Conservation (phyloP, 2,113 vertebrate genomes). For the Tragelaphus scriptus region DNA sequence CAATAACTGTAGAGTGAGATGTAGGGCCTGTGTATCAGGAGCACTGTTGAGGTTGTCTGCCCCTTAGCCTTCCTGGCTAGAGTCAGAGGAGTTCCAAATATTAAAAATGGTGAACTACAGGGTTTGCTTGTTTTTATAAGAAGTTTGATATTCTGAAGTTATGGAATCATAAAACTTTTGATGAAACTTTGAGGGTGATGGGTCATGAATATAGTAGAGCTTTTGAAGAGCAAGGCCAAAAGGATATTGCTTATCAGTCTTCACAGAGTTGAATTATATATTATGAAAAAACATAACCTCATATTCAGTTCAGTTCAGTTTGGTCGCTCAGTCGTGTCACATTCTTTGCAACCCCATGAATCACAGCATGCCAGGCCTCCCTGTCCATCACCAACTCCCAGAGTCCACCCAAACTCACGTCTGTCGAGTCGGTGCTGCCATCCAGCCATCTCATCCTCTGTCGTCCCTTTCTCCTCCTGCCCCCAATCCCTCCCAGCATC, state of each 20-base stretch:
- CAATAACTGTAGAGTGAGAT: not conserved
- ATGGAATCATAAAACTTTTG: not conserved
- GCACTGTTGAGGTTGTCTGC: not conserved
- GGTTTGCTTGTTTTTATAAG: not conserved
- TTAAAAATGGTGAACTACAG: not conserved
- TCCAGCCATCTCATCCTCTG: too few species aligned
- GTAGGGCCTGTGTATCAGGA: not conserved
- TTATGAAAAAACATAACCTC: not conserved
- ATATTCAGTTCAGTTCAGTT: not conserved
- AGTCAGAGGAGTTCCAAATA: not conserved
- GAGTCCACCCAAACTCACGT: too few species aligned
- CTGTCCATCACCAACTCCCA: too few species aligned
- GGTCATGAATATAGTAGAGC: not conserved
- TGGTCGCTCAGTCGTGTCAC: too few species aligned
- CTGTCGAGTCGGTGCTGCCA: too few species aligned
- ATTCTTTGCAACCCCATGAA: too few species aligned
- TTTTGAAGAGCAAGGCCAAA: not conserved
- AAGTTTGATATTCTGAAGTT: constrained; percentile 11
- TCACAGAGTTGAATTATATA: not conserved
- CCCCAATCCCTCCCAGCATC: too few species aligned
- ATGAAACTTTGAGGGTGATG: not conserved
- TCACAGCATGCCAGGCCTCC: too few species aligned
- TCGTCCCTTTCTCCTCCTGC: too few species aligned
- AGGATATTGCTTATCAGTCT: not conserved
- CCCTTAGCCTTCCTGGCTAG: not conserved